Evolutionary conservation across 2,797 vertebrate species (phyloP).

Genomic region (Sylvia borin): DNA sequence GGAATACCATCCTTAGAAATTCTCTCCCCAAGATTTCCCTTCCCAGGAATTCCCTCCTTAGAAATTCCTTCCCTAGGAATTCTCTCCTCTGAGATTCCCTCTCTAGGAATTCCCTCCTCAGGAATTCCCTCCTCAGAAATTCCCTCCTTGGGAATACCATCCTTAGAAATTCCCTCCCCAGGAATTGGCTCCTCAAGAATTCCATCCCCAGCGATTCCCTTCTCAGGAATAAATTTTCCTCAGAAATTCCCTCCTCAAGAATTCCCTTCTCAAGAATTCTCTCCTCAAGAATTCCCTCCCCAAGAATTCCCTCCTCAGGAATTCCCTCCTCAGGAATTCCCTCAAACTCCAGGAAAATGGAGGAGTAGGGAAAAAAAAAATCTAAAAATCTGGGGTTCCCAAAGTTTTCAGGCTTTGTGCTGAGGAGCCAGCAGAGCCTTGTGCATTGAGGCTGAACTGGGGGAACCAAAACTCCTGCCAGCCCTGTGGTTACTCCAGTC

Average conservation of each 20-base stretch:
- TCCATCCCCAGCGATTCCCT: neutral
- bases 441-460: fast-evolving
- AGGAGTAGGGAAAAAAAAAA: neutral
- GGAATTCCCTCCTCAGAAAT: too few relatives aligned
- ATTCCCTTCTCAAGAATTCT: neutral
- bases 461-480: neutral
- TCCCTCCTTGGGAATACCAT: neutral
- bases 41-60: neutral
- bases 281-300: neutral
- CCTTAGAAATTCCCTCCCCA: neutral
- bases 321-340: neutral
- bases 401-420: neutral
- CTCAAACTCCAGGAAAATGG: neutral
- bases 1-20: neutral
- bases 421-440: neutral
- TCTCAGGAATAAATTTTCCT: neutral
- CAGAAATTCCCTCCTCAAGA: neutral
- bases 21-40: neutral
- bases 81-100: neutral
- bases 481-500: neutral
- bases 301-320: neutral
- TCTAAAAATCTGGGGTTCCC: fast-evolving
- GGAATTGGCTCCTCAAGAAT: neutral
- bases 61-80: neutral
- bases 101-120: neutral